Evolutionary conservation across 2,888 invertebrate genomes (phyloP), one percentile per base, ranked within the genome.

Genomic region (Eupelmus urozonus): DNA sequence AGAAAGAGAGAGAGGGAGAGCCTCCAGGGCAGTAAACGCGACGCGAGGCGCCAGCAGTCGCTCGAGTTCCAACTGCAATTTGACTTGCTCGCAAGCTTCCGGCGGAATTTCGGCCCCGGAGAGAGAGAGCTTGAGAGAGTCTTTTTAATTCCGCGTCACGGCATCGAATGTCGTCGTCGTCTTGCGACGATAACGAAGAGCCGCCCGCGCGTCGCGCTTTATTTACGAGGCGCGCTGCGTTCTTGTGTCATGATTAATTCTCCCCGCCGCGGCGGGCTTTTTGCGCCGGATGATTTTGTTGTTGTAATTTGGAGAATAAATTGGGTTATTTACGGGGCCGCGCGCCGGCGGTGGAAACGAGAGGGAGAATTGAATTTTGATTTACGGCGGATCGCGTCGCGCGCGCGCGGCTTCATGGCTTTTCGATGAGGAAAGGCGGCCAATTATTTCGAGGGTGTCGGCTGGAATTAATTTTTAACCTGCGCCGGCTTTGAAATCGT

Each of bases 161-260:
- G 9, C 34, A 34, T 34, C 9, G 34, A 34, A 34, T 34, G 34
- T n/a, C n/a, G n/a, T n/a, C n/a, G n/a, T n/a, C n/a, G n/a, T 34
- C 34, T 34, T 34, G 3, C n/a, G n/a, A 59, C n/a, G 59, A 57
- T 27, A 34, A 34, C 34, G 34, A 34, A 34, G 34, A 34, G 3
- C n/a, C n/a, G n/a, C n/a, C 4, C 53, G 60, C 34, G 7, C 66
- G 66, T 23, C 16, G 2, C 7, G 57, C 11, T 42, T 57, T 69
- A 69, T 55, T 69, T 69, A 69, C 42, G 55, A 34, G 42, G 53
- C 29, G n/a, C 16, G 29, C 29, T 16, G 29, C 16, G 1, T 13
- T 45, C 27, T 34, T 34, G 29, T 34, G 29, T 34, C 55, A n/a
- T 69, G 57, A 69, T 69, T 69, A 69, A 69, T 69, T 55, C 23